phyloP scores from a whole-genome alignment of 1,140 invertebrate species.

The Drosophila aff. region DNA sequence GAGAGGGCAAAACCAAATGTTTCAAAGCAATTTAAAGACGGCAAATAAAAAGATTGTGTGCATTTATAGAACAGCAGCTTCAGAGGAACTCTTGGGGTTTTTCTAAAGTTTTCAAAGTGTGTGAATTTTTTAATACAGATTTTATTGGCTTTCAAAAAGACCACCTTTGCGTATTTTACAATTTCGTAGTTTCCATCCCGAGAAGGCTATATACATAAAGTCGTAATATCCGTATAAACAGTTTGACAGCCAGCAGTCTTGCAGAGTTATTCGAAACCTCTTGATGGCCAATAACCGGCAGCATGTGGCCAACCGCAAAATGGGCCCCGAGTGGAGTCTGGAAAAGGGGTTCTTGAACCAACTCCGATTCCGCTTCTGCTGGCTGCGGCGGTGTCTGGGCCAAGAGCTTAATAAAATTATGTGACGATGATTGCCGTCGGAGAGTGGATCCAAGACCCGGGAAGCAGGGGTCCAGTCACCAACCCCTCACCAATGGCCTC shows the following conservation, averaged over 20 bases:
- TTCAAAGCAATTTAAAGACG: background rate
- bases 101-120: background rate
- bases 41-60: background rate
- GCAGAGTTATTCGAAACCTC: conserved; percentile 40
- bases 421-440: conserved; percentile 74
- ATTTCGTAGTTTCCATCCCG: conserved; percentile 8
- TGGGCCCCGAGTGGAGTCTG: conserved; percentile 3
- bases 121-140: background rate
- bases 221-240: conserved; percentile 30
- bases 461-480: conserved; percentile 11
- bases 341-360: conserved; percentile 14
- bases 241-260: conserved; percentile 29
- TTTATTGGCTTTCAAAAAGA: background rate
- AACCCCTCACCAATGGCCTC: background rate
- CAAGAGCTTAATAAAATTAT: conserved; percentile 83
- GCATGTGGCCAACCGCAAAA: conserved; percentile 44
- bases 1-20: no score
- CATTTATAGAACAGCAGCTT: background rate
- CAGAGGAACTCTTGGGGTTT: background rate
- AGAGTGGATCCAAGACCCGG: conserved; percentile 18
- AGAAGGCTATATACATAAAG: conserved; percentile 24
- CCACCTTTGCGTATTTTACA: background rate
- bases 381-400: conserved; percentile 31
- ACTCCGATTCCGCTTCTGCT: conserved; percentile 27
- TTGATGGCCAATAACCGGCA: conserved; percentile 50